Evolutionary conservation across 2,888 invertebrate species (phyloP), one percentile per base, ranked within the genome.

Genomic region (Diloba caeruleocephala): DNA sequence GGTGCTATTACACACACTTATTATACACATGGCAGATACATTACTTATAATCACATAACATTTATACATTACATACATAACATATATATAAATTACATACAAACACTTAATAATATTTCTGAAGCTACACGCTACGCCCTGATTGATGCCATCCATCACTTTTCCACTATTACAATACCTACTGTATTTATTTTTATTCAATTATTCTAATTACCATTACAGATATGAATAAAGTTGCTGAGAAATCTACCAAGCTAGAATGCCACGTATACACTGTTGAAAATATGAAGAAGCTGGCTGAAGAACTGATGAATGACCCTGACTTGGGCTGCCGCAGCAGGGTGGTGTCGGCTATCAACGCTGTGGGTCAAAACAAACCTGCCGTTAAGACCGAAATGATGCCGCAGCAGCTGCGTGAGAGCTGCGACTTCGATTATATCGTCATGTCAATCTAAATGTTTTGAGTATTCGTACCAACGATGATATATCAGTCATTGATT

Each of bases 221-320:
- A 32, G 26, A n/a, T 14, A 12, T 12, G 21, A 19, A 1, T 19
- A 19, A 15, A 5, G 15, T 17, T 1, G 3, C n/a, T n/a, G 32
- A 2, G 17, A 1, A 6, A 5, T 1, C 32, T 6, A 5, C n/a
- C n/a, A 0, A 21, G 12, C 34, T 12, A 7, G 9, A 4, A 19
- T 2, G 8, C 2, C 25, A 46, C 19, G 15, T 19, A 9, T 39
- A 31, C 19, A 43, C 31, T 0, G 13, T 36, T 0, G 50, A 64
- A 3, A 49, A 28, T 0, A 14, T 49, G 15, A 13, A 34, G 10
- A 42, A 38, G 10, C 10, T 48, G 6, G 43, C 31, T 1, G 49
- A 23, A 3, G 55, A 45, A 17, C 26, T 45, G 62, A n/a, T 62
- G 17, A 33, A 26, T 10, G 58, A 62, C 1, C 62, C 58, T 9